A percentile compares a stretch with the other conserved stretches of the same genome.
Conservation (phyloP, 2,113 vertebrate genomes). For the Ancistrus triradiatus region DNA sequence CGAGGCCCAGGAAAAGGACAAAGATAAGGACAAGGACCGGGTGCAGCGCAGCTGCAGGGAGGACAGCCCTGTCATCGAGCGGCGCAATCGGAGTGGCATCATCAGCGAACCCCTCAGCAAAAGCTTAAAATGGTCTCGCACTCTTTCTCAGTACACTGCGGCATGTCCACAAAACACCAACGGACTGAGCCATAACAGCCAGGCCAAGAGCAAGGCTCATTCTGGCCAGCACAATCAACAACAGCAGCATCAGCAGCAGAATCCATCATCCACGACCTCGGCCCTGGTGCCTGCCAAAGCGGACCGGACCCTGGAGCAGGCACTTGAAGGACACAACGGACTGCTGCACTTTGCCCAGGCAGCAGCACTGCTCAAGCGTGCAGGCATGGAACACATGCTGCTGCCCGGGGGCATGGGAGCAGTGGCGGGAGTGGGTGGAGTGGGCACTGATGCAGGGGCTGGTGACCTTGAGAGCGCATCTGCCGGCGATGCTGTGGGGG, state of each 20-base stretch:
- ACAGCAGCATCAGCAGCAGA: slow-evolving; percentile 63
- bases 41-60: slow-evolving; percentile 74
- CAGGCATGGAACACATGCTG: slow-evolving; percentile 95
- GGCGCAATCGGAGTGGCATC: slow-evolving; percentile 93
- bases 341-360: slow-evolving; percentile 96
- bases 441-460: slow-evolving; percentile 80
- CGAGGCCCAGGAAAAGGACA: slow-evolving; percentile 74
- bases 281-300: slow-evolving; percentile 79
- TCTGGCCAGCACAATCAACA: slow-evolving; percentile 69
- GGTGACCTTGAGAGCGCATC: slow-evolving; percentile 92
- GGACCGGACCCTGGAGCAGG: slow-evolving; percentile 88
- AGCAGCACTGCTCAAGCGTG: slow-evolving; percentile 90
- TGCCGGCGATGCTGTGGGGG: slow-evolving; percentile 83
- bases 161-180: slow-evolving; percentile 72
- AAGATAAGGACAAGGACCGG: slow-evolving; percentile 71
- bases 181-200: slow-evolving; percentile 76
- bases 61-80: slow-evolving; percentile 78
- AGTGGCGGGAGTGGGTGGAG: slow-evolving; percentile 80
- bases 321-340: slow-evolving; percentile 90
- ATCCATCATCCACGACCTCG: slow-evolving; percentile 67
- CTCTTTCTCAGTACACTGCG: slow-evolving; percentile 92
- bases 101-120: slow-evolving; percentile 96
- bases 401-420: slow-evolving; percentile 85
- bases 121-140: slow-evolving; percentile 94
- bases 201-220: slow-evolving; percentile 83